These are phyloP conservation scores for Cynopterus sphinx DNA, from an alignment of 2,797 vertebrate genomes.

Conservation along the genomic window DNA sequence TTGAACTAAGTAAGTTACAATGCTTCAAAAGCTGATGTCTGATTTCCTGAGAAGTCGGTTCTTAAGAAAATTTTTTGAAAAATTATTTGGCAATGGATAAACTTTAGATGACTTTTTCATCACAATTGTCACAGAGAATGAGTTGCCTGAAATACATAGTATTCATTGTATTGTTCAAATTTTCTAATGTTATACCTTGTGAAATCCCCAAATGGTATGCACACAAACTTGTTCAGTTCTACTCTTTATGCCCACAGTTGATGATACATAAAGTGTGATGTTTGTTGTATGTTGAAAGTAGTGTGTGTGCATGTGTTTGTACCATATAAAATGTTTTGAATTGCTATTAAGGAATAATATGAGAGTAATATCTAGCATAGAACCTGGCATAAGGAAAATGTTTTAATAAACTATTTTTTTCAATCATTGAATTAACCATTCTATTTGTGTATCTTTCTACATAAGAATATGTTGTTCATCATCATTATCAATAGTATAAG, in stretches of 20 bases:
- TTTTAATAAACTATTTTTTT: neutral
- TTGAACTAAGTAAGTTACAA: neutral
- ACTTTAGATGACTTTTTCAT: neutral
- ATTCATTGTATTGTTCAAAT: neutral
- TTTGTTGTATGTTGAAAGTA: neutral
- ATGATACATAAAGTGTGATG: neutral
- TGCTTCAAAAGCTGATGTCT: neutral
- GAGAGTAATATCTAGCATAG: neutral
- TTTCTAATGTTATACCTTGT: neutral
- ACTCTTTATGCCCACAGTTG: neutral
- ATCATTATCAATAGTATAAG: neutral
- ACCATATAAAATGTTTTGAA: slow-evolving; percentile 2
- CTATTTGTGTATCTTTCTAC: neutral
- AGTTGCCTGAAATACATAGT: neutral
- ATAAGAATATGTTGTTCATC: neutral
- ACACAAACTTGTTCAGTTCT: neutral
- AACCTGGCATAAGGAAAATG: neutral
- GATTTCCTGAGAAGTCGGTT: neutral
- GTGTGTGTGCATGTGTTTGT: neutral
- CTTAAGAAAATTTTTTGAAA: neutral
- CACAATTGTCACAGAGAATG: neutral
- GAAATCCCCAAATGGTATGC: neutral
- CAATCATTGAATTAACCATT: neutral
- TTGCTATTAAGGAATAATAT: neutral
- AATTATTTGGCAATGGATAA: neutral